Base-by-base conservation (phyloP, 2,113 vertebrate species). In the Nicator chloris region DNA sequence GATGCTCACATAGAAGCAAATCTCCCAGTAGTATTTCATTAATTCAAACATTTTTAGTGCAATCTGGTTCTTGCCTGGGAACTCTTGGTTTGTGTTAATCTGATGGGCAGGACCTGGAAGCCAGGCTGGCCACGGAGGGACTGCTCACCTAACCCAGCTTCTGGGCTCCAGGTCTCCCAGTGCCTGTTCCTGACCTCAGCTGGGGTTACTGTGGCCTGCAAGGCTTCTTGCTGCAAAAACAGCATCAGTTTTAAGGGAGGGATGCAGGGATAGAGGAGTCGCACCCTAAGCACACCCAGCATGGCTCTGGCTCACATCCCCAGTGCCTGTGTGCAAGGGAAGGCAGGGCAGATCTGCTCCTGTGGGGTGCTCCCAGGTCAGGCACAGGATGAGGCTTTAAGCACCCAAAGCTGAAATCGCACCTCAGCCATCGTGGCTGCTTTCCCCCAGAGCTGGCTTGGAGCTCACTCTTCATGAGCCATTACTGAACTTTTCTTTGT, bases 171-270 rank as follows among this genome's bases (percentile, higher is more conserved):
- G 1, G 9, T 4, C 21, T 40, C 63, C 64, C 64, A 27, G 11
- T 1, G 6, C 33, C 42, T 24, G 27, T n/a, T 53, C 40, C 72
- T 0, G 0, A 22, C 39, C 26, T 15, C 17, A 19, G n/a, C 33
- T 5, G 0, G 2, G 39, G 15, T 72, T 7, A 2, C 19, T 3
- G 21, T 0, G 0, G 22, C 35, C 63, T 26, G 21, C 21, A 3
- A 9, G 6, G 54, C 49, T 49, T 30, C 60, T 1, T 27, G 27
- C 61, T 77, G 50, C 50, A 49, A 44, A 40, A 26, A 1, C 33
- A 8, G 24, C 7, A 0, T 9, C 35, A 18, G 1, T 10, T 68
- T 35, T 20, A 37, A 31, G 20, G 47, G 75, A 49, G 3, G 7
- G 15, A 31, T 7, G 40, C 2, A 2, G 28, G 11, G 20, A 11